A percentile compares a stretch with the other conserved stretches of the same genome.
Evolutionary conservation across 1,140 invertebrate species (phyloP).

Genomic region (Cydia fagiglandana): DNA sequence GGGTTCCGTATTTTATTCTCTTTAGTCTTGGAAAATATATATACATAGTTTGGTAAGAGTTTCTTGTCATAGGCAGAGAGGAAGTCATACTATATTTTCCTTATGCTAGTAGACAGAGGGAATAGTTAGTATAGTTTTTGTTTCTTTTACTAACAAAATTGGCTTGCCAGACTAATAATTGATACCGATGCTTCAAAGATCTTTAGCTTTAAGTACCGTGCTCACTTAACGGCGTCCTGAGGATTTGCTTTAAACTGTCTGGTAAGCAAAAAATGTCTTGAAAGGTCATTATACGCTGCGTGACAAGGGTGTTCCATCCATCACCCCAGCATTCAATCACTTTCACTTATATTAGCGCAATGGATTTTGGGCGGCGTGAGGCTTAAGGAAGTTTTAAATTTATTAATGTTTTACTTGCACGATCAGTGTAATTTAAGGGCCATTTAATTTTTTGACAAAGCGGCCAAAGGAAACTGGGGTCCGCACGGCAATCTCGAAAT

Average conservation of each 20-base stretch:
- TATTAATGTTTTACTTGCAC: not conserved
- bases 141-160: too few species aligned
- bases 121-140: too few species aligned
- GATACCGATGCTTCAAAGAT: not conserved
- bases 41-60: too few species aligned
- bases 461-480: too few species aligned
- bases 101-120: too few species aligned
- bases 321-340: slow-evolving; percentile 23
- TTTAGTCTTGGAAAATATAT: too few species aligned
- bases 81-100: too few species aligned
- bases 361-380: not conserved
- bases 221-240: not conserved
- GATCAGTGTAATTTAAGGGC: not conserved
- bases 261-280: slow-evolving; percentile 28
- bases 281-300: slow-evolving; percentile 24
- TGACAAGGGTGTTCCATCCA: slow-evolving; percentile 32
- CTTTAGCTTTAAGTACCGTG: not conserved
- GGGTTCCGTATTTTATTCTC: too few species aligned
- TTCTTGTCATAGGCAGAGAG: too few species aligned
- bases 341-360: slow-evolving; percentile 29
- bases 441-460: not conserved
- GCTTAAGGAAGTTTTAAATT: not conserved
- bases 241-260: slow-evolving; percentile 21
- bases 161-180: not conserved
- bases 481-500: too few species aligned